A percentile compares a stretch with the other conserved stretches of the same genome.
phyloP scores from a whole-genome alignment of 1,140 invertebrate genomes.

The Calycopis cecrops region DNA sequence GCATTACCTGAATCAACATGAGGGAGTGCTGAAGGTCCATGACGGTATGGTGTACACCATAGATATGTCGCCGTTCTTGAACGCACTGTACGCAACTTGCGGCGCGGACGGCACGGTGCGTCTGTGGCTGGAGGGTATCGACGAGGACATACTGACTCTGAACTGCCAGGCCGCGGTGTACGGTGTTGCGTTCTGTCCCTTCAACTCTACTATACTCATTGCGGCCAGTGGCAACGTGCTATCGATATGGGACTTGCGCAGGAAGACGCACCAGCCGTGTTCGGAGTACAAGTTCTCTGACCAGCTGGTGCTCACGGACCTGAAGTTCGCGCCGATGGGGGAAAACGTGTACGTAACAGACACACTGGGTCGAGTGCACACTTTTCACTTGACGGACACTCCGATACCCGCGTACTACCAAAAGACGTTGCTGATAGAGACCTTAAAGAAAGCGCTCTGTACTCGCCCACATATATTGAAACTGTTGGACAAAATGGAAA shows the following conservation, averaged over 20 bases:
- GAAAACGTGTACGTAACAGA: conserved; percentile 81
- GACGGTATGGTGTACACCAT: conserved; percentile 86
- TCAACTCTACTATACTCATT: conserved; percentile 88
- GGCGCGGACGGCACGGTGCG: conserved; percentile 89
- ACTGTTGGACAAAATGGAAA: conserved; percentile 75
- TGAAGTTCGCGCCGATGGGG: conserved; percentile 79
- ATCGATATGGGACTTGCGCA: conserved; percentile 83
- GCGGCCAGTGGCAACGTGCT: conserved; percentile 82
- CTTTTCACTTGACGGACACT: conserved; percentile 81
- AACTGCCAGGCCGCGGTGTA: conserved; percentile 76
- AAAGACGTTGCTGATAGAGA: conserved; percentile 74
- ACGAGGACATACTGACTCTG: conserved; percentile 79
- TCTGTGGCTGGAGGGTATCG: conserved; percentile 84
- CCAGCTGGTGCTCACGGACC: conserved; percentile 59
- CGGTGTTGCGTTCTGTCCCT: conserved; percentile 86
- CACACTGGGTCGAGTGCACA: conserved; percentile 77
- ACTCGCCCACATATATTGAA: conserved; percentile 77
- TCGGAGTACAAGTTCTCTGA: conserved; percentile 74
- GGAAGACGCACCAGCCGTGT: conserved; percentile 79
- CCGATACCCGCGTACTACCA: conserved; percentile 81
- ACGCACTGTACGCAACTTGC: conserved; percentile 85
- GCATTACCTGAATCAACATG: conserved; percentile 79
- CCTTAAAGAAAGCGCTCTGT: conserved; percentile 77
- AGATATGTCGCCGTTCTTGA: conserved; percentile 86
- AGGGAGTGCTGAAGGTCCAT: conserved; percentile 85